Evolutionary conservation across 2,797 vertebrate genomes (phyloP), one percentile per base, ranked within the genome.

Genomic region (Anguilla obscura): DNA sequence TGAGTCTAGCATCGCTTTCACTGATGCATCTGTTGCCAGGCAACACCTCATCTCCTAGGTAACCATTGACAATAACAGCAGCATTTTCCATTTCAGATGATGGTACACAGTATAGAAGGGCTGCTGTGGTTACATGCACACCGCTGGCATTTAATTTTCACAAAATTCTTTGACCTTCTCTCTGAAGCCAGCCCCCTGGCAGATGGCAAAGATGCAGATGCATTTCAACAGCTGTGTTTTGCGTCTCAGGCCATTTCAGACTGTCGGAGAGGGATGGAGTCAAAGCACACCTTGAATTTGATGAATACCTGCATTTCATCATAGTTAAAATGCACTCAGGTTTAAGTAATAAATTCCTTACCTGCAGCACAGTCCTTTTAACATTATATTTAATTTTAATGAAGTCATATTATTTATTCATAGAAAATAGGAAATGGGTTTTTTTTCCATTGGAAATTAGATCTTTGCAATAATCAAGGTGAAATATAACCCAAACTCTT

Each of bases 1-100:
- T 48, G 45, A 82, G 24, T n/a, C 79, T 50, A 82, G 79, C 24
- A n/a, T 50, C 45, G 24, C 21, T 82, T 82, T n/a, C 3, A 82
- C 79, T 48, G 45, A 82, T 82, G 79, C 79, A n/a, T 45, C 40
- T 50, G 79, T 82, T 82, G 79, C 79, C 79, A 24, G 45, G 79
- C 79, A 82, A 82, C 45, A 12, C 45, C 9, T 82, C 3, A 33
- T 82, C 45, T 82, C 79, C 79, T 82, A 50, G 79, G 79, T 82
- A 50, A 82, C 74, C 79, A 50, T 50, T 82, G 40, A 82, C 40
- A 82, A 82, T 82, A 48, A 82, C 12, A 3, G 79, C 36, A 80
- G 76, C 45, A n/a, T 4, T 79, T 45, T 79, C 74, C 74, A 40
- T 79, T 7, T 40, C 30, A 79, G 74, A 45, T 21, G 14, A 79